Conservation (phyloP, 1,140 invertebrate species). For the Euura saliciscinereae region DNA sequence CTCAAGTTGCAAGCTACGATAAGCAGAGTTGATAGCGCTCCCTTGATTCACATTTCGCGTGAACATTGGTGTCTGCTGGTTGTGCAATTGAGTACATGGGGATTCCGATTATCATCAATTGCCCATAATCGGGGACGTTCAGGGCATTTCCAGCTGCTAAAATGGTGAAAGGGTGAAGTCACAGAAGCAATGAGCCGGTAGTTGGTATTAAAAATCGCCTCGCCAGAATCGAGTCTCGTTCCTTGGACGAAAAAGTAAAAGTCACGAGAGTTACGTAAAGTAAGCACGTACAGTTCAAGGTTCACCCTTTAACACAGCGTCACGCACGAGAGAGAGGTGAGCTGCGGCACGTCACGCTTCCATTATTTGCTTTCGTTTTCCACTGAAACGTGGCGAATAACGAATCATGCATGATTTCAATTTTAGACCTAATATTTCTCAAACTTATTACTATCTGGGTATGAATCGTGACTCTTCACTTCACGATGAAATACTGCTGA, state of each 20-base stretch:
- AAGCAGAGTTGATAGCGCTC: not conserved
- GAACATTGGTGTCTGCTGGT: not conserved
- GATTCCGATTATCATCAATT: not conserved
- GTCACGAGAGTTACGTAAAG: not conserved
- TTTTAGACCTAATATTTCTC: not conserved
- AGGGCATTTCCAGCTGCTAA: not conserved
- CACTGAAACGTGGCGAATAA: not conserved
- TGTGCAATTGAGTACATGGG: not conserved
- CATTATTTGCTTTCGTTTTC: slow-evolving; percentile 6
- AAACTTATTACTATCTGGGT: not conserved
- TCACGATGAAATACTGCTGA: no score
- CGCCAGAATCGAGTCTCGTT: not conserved
- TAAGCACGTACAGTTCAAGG: slow-evolving; percentile 6
- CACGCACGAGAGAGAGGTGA: not conserved
- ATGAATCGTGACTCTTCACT: no score
- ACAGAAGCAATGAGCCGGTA: not conserved
- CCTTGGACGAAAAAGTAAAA: not conserved
- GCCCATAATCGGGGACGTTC: not conserved
- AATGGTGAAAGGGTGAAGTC: no score
- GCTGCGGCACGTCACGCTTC: not conserved
- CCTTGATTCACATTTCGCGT: not conserved
- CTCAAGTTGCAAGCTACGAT: not conserved
- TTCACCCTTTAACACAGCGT: slow-evolving; percentile 1
- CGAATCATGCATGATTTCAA: not conserved
- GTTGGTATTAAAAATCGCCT: not conserved